Conservation (phyloP, 1,140 invertebrate genomes). For the Cyrtorhinus lividipennis region DNA sequence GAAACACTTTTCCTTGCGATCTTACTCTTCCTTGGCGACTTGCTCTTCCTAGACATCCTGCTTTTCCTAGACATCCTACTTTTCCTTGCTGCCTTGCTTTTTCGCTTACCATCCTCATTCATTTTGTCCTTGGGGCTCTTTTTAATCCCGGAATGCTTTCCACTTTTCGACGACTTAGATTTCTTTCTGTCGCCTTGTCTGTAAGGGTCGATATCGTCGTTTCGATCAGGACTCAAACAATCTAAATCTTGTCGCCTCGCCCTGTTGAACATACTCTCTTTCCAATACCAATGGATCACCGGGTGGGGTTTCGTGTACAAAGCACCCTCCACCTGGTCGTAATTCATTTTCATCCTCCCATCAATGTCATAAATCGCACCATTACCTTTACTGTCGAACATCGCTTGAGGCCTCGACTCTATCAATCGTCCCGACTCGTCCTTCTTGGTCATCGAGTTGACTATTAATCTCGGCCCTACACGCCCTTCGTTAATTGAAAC, state of each 20-base stretch:
- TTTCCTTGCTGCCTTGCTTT: not conserved
- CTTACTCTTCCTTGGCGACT: not conserved
- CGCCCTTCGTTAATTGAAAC: conserved; percentile 4
- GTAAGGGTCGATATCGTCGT: conserved; percentile 8
- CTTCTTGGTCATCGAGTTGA: conserved; percentile 7
- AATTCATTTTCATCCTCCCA: conserved; percentile 10
- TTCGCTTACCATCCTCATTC: not conserved
- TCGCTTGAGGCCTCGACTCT: conserved; percentile 1
- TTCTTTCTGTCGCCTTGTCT: not conserved
- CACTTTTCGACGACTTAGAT: not conserved
- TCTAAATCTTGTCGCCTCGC: conserved; percentile 4
- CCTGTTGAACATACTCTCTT: conserved; percentile 1
- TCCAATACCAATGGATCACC: conserved; percentile 2
- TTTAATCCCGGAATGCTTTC: not conserved
- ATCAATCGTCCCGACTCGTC: not conserved
- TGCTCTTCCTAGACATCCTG: not conserved
- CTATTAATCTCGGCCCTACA: not conserved
- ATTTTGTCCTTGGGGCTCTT: not conserved
- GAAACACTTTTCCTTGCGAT: not conserved
- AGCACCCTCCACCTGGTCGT: conserved; percentile 7
- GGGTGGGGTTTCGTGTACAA: not conserved
- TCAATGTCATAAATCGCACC: conserved; percentile 6
- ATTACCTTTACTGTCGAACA: conserved; percentile 7
- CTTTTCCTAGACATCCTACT: not conserved
- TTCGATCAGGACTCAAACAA: not conserved